Conservation (phyloP, 2,888 invertebrate species). For the Protula sp. region DNA sequence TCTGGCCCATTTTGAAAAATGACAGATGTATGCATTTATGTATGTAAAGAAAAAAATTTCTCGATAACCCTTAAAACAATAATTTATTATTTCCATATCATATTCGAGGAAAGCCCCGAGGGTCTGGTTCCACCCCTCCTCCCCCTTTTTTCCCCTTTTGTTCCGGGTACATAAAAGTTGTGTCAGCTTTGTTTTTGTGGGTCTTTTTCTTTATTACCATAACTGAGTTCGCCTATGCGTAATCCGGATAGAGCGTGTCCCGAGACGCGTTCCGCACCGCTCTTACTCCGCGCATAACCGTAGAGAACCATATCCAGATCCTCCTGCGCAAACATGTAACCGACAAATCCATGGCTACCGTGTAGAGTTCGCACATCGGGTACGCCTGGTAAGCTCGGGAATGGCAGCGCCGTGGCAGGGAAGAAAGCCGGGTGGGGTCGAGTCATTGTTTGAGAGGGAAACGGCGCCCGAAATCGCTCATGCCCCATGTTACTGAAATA, state of each 20-base stretch:
- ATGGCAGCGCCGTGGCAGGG: conserved; percentile 3
- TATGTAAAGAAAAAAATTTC: too few relatives aligned
- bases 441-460: background rate
- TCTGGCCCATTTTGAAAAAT: too few relatives aligned
- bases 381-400: conserved; percentile 1
- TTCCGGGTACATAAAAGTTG: too few relatives aligned
- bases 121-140: too few relatives aligned
- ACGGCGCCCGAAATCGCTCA: too few relatives aligned
- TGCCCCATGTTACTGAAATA: too few relatives aligned
- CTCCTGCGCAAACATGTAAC: conserved; percentile 28
- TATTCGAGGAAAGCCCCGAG: too few relatives aligned
- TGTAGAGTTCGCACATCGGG: background rate
- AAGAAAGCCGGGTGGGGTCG: conserved; percentile 1
- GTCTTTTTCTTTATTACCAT: conserved; percentile 42
- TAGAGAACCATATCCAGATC: conserved; percentile 48
- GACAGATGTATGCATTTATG: too few relatives aligned
- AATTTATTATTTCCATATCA: too few relatives aligned
- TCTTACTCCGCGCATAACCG: conserved; percentile 40
- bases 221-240: conserved; percentile 39
- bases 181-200: too few relatives aligned
- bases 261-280: conserved; percentile 26
- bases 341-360: conserved; percentile 3
- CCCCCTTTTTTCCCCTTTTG: too few relatives aligned
- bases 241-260: conserved; percentile 47
- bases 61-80: too few relatives aligned